A percentile compares a stretch with the other conserved stretches of the same genome.
Evolutionary conservation across 2,888 invertebrate genomes (phyloP).

Genomic region (Exephanes ischioxanthus): DNA sequence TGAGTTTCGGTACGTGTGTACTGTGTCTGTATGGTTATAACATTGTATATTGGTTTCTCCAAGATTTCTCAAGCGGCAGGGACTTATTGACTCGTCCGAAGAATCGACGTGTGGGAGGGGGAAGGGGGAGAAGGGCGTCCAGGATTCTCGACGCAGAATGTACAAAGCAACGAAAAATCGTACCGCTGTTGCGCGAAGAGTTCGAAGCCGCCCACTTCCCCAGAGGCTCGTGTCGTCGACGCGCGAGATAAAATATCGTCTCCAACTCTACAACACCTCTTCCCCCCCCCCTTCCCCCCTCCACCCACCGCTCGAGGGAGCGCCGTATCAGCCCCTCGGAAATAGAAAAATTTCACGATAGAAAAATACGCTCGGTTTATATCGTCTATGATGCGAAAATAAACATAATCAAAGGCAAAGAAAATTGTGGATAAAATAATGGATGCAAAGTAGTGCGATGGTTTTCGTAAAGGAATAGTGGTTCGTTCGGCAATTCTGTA

Average conservation of each 20-base stretch:
- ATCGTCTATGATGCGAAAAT: slow-evolving; percentile 10
- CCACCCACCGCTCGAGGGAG: neutral
- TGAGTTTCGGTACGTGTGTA: slow-evolving; percentile 5
- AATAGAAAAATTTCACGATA: slow-evolving; percentile 61
- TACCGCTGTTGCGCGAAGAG: slow-evolving; percentile 11
- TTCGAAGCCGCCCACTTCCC: slow-evolving; percentile 24
- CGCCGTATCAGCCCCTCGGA: slow-evolving; percentile 17
- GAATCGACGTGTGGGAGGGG: slow-evolving; percentile 45
- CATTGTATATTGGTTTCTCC: slow-evolving; percentile 19
- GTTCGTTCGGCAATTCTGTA: no score
- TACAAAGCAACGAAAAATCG: slow-evolving; percentile 23
- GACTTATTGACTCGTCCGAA: slow-evolving; percentile 62
- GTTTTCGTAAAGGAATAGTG: neutral
- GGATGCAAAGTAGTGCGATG: neutral
- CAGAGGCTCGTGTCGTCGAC: slow-evolving; percentile 47
- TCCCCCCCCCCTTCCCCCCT: no score
- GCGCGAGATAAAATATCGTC: slow-evolving; percentile 58
- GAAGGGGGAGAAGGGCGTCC: neutral
- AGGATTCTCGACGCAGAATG: slow-evolving; percentile 20
- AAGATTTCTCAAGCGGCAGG: slow-evolving; percentile 59
- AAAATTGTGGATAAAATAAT: neutral
- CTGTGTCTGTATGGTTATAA: neutral
- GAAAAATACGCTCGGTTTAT: neutral
- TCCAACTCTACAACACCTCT: neutral
- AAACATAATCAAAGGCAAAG: neutral